Evolutionary conservation across 2,888 invertebrate genomes (phyloP).

Genomic region (Chloroclysta siterata): DNA sequence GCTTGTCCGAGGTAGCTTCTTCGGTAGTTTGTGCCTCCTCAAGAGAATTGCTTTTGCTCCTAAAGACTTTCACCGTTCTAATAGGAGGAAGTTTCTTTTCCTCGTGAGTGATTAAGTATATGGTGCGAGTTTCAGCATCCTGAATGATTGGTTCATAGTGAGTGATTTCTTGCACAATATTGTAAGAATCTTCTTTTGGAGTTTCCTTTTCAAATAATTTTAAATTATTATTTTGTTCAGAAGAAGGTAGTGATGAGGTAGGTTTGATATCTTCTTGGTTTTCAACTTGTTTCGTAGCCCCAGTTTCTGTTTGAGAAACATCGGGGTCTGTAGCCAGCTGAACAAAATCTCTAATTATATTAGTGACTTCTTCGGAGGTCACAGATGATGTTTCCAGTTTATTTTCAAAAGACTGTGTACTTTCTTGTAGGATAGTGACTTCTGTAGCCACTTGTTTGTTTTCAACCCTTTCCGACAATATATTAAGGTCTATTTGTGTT

Average conservation of each 20-base stretch:
- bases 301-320: conserved; percentile 8
- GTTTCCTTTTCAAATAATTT: conserved; percentile 61
- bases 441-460: conserved; percentile 67
- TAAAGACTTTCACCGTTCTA: conserved; percentile 82
- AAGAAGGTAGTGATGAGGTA: conserved; percentile 45
- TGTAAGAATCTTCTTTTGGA: conserved; percentile 59
- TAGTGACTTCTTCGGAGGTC: conserved; percentile 18
- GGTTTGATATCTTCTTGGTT: conserved; percentile 35
- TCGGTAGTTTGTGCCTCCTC: conserved; percentile 55
- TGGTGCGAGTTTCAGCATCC: conserved; percentile 74
- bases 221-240: conserved; percentile 77
- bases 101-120: conserved; percentile 90
- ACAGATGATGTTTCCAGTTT: conserved; percentile 31
- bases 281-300: conserved; percentile 15
- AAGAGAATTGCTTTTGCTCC: conserved; percentile 86
- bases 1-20: conserved; percentile 42
- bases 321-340: conserved; percentile 20
- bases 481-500: conserved; percentile 44
- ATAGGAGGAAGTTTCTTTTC: conserved; percentile 88
- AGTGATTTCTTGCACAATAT: conserved; percentile 66
- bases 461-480: conserved; percentile 34
- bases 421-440: conserved; percentile 71
- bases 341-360: conserved; percentile 12
- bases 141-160: conserved; percentile 59
- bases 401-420: conserved; percentile 45